These are phyloP conservation scores for Drosophila bocki DNA, from an alignment of 1,140 invertebrate genomes.

Conservation along the genomic window DNA sequence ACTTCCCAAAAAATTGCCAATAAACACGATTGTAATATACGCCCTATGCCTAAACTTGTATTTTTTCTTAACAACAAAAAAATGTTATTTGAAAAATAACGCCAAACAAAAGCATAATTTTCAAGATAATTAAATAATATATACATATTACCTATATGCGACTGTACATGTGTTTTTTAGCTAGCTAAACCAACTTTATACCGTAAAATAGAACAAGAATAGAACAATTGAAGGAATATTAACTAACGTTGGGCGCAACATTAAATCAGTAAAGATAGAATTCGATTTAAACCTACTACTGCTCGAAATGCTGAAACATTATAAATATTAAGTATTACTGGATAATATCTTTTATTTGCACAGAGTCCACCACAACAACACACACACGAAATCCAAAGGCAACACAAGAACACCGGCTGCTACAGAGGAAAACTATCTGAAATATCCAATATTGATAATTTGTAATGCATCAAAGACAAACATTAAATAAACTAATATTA, in stretches of 20 bases:
- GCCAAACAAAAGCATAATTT: slow-evolving; percentile 29
- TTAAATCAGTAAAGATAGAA: slow-evolving; percentile 45
- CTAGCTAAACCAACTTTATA: slow-evolving; percentile 78
- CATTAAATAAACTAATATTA: slow-evolving; percentile 69
- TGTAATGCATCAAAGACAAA: slow-evolving; percentile 59
- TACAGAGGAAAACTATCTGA: slow-evolving; percentile 64
- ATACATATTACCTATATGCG: slow-evolving; percentile 46
- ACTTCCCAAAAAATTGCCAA: slow-evolving; percentile 54
- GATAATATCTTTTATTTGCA: slow-evolving; percentile 66
- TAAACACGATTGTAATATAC: slow-evolving; percentile 51
- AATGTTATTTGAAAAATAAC: slow-evolving; percentile 74
- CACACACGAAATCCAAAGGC: slow-evolving; percentile 21
- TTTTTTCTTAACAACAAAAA: slow-evolving; percentile 41
- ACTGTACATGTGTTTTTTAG: slow-evolving; percentile 78
- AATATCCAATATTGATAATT: slow-evolving; percentile 61
- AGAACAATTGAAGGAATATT: slow-evolving; percentile 56
- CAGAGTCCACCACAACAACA: slow-evolving; percentile 33
- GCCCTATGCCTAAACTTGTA: slow-evolving; percentile 43
- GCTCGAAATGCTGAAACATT: slow-evolving; percentile 75
- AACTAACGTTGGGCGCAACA: slow-evolving; percentile 48
- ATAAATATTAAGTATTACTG: slow-evolving; percentile 55
- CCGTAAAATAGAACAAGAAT: slow-evolving; percentile 58
- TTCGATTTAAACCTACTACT: slow-evolving; percentile 62
- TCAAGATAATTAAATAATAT: slow-evolving; percentile 53
- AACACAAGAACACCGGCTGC: slow-evolving; percentile 50